Base-by-base conservation (phyloP, 2,797 vertebrate species). In the Xerus rutilus region DNA sequence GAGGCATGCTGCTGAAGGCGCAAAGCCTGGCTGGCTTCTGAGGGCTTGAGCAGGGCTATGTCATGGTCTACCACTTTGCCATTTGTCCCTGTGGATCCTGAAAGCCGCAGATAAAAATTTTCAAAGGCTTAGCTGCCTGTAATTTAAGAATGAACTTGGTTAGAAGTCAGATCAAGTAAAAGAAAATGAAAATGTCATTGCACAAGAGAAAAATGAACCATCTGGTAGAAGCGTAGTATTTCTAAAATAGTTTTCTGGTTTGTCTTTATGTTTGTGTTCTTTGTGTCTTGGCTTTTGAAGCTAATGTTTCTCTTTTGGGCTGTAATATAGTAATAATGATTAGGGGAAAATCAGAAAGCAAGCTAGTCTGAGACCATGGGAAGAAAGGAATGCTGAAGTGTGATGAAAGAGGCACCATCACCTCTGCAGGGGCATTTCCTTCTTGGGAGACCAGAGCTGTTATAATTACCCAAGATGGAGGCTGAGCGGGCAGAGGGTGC, bases 161-260 rank as follows among this genome's bases (percentile, higher is more conserved):
- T 96, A 96, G 95, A 96, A 95, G 96, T 97, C 89, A 92, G 81
- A 96, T 93, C 89, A 94, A 96, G 86, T 89, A 91, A 94, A 93
- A 96, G 89, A 96, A 97, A 96, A 91, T 77, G 94, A 89, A 97
- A 97, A 96, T 97, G 96, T 95, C 94, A 95, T 79, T 93, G 91
- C 91, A 88, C 94, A 86, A 73, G 91, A 96, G 92, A 72, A 95
- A 96, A 96, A 95, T 86, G 89, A 93, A 65, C 54, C 39, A 70
- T 64, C 62, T 73, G n/a, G 85, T 74, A 21, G 84, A 91, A 94
- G 59, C 73, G 74, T 2, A 35, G 13, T 64, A 30, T 76, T 96
- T 97, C 96, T 23, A 69, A 91, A 94, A 74, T n/a, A 77, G 21
- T 23, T 84, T 88, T 54, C 59, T 39, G 35, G 45, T 73, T 82